Percentiles rank a stretch among this genome's conserved stretches.
Conservation (phyloP, 2,113 vertebrate species). For the Pontoporia blainvillei region DNA sequence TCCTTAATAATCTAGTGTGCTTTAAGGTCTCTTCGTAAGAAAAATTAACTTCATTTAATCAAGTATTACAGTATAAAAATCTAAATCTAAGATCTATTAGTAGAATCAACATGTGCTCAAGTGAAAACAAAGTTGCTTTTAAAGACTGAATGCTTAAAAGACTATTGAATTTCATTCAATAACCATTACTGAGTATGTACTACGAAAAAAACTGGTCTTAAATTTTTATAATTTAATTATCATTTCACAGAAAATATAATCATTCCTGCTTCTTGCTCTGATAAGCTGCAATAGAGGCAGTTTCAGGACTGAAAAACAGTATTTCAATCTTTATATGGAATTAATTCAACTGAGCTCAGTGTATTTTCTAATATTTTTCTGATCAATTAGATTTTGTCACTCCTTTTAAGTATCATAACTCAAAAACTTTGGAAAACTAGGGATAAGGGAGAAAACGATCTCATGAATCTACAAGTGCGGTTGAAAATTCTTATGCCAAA, state of each 20-base stretch:
- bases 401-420: slow-evolving; percentile 17
- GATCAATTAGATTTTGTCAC: not conserved
- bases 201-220: not conserved
- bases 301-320: slow-evolving; percentile 2
- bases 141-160: slow-evolving; percentile 3
- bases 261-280: slow-evolving; percentile 19
- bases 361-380: not conserved
- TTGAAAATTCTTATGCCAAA: not conserved
- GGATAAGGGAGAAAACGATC: not conserved
- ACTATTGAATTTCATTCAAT: not conserved
- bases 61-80: slow-evolving; percentile 2
- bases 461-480: not conserved
- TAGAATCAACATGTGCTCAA: not conserved
- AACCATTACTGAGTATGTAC: not conserved
- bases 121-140: slow-evolving; percentile 17
- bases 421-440: slow-evolving; percentile 7
- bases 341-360: not conserved
- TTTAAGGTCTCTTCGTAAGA: not conserved
- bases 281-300: not conserved
- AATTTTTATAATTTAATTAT: not conserved
- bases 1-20: not conserved
- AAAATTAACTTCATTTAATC: not conserved
- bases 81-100: not conserved
- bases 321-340: not conserved
- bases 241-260: slow-evolving; percentile 30